phyloP scores from a whole-genome alignment of 2,888 invertebrate genomes.

The Eupeodes latifasciatus region DNA sequence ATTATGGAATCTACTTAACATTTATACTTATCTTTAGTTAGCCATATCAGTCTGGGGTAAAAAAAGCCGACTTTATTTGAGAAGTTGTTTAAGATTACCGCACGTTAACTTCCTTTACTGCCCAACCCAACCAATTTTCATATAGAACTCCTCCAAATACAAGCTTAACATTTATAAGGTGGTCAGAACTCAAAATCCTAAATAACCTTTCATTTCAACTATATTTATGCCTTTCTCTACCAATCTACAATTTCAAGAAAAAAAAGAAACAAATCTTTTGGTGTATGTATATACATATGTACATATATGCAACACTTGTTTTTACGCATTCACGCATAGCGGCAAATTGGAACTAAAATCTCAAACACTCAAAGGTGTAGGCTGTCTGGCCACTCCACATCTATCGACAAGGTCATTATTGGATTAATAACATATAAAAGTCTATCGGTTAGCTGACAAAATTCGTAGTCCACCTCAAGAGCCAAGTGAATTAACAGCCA shows the following conservation, averaged over 20 bases:
- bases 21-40: too few relatives aligned
- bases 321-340: background rate
- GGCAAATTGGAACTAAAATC: slow-evolving; percentile 1
- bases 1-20: too few relatives aligned
- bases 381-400: slow-evolving; percentile 34
- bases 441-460: slow-evolving; percentile 78
- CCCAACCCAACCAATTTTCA: too few relatives aligned
- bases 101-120: too few relatives aligned
- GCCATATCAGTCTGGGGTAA: too few relatives aligned
- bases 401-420: slow-evolving; percentile 30
- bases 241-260: background rate
- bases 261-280: background rate
- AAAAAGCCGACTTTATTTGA: too few relatives aligned
- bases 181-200: background rate
- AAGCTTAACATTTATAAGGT: background rate
- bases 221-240: background rate
- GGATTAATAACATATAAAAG: slow-evolving; percentile 80
- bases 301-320: background rate
- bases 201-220: slow-evolving; percentile 23
- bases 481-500: slow-evolving; percentile 78
- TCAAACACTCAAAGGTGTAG: slow-evolving; percentile 32
- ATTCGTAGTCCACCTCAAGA: slow-evolving; percentile 82
- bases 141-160: too few relatives aligned
- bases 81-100: too few relatives aligned
- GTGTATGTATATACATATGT: background rate